These are phyloP conservation scores for Propithecus coquereli DNA, from an alignment of 2,113 vertebrate species.

Conservation along the genomic window DNA sequence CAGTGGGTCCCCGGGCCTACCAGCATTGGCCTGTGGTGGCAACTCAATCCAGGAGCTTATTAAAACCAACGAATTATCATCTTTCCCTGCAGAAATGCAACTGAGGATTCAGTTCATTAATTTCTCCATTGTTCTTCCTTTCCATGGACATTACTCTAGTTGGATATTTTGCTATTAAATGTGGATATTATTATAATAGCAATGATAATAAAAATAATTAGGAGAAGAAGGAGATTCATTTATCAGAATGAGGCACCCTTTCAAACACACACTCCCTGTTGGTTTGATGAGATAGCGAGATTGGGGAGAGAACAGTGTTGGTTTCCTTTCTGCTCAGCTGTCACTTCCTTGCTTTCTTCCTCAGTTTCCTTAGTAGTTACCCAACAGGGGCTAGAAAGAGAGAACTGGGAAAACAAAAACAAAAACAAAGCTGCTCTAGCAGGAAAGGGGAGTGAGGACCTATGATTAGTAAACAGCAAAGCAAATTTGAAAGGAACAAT, in stretches of 20 bases:
- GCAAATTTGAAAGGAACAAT: background rate
- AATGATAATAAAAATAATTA: conserved; percentile 64
- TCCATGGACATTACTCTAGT: conserved; percentile 41
- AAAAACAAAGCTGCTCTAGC: background rate
- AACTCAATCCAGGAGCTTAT: conserved; percentile 43
- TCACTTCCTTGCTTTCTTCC: background rate
- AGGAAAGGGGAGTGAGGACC: background rate
- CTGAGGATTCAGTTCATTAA: conserved; percentile 60
- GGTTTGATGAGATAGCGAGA: background rate
- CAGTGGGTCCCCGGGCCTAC: background rate
- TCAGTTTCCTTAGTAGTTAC: background rate
- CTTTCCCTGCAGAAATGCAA: conserved; percentile 57
- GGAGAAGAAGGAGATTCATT: conserved; percentile 41
- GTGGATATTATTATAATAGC: conserved; percentile 54
- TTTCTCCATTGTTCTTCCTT: conserved; percentile 59
- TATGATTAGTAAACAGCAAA: background rate
- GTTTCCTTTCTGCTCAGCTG: background rate
- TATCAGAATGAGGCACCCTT: conserved; percentile 5
- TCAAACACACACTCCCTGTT: background rate
- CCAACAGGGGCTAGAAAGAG: background rate
- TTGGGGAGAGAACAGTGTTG: background rate
- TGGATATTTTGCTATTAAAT: conserved; percentile 43
- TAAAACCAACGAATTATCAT: conserved; percentile 64
- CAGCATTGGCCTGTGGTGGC: conserved; percentile 1
- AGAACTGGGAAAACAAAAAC: background rate